Evolutionary conservation across 2,797 vertebrate species (phyloP), one percentile per base, ranked within the genome.

Genomic region (Acipenser ruthenus): DNA sequence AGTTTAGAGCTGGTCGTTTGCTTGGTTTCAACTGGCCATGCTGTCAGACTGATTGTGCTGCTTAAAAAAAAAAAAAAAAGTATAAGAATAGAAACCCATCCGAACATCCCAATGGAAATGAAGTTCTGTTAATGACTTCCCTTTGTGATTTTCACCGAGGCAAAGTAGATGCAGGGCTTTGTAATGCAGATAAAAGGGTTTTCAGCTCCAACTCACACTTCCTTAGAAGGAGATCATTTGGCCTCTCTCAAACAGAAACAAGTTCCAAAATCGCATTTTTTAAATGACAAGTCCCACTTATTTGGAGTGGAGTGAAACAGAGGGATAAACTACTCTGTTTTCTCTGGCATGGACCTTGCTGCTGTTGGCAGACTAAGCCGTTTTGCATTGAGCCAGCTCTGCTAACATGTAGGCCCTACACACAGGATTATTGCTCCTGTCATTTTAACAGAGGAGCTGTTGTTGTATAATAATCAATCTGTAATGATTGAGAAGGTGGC

Each of bases 141-240:
- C 37, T 37, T 37, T 37, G 37, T 37, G 37, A 37, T 37, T 37
- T 37, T 37, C 37, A 37, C 37, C 37, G 37, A 5, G 37, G 5
- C 37, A 37, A 4, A 37, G 5, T 37, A 37, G 37, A 37, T 37
- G 37, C 37, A 37, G 37, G 37, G 37, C 37, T 37, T 37, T 37
- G 37, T 37, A 37, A 37, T 37, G 15, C 8, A 58, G 10, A 23
- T 15, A 55, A 59, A 62, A 7, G 56, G 8, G 59, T 49, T 49
- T 23, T 8, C 60, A 23, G 11, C 73, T 81, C 77, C 78, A 82
- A 70, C 77, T 76, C 74, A 56, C 69, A 74, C 85, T 75, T 73
- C 88, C 88, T 85, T 90, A 89, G 83, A 90, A 86, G 86, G 89
- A 84, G 70, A 84, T 81, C 73, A 63, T 80, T 73, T 82, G 75